These are phyloP conservation scores for Zophobas atratus DNA, from an alignment of 1,140 invertebrate species.

Conservation along the genomic window DNA sequence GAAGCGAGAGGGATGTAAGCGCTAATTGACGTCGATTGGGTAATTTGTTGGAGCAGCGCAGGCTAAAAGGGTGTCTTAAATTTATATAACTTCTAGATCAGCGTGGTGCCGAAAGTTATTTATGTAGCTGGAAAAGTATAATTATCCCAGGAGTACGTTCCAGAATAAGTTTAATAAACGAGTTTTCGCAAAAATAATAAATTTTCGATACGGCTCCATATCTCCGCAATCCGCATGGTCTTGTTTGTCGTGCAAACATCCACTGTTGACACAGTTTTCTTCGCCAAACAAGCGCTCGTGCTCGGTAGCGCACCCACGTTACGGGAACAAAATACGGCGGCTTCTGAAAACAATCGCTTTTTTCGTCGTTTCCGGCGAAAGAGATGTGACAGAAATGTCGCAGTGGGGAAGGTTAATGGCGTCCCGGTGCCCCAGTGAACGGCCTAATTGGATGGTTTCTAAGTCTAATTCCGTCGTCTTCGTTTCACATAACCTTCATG, in stretches of 20 bases:
- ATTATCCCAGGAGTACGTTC: too few relatives aligned
- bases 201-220: not conserved
- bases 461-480: constrained; percentile 18
- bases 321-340: not conserved
- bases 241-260: constrained; percentile 6
- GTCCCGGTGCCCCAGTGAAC: constrained; percentile 19
- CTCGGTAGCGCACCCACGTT: not conserved
- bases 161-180: too few relatives aligned
- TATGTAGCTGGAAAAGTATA: too few relatives aligned
- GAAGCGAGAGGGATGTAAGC: not conserved
- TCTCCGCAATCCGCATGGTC: constrained; percentile 2
- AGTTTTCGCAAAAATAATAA: too few relatives aligned
- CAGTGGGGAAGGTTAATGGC: not conserved
- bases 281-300: constrained; percentile 4
- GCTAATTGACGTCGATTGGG: too few relatives aligned
- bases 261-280: constrained; percentile 10
- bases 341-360: not conserved
- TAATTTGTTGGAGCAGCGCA: too few relatives aligned
- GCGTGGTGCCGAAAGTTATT: too few relatives aligned
- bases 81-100: too few relatives aligned
- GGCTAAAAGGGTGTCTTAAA: too few relatives aligned
- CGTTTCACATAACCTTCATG: constrained; percentile 24
- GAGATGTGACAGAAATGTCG: too few relatives aligned
- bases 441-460: constrained; percentile 16
- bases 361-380: not conserved